These are phyloP conservation scores for Otolemur crassicaudatus DNA, from an alignment of 2,797 vertebrate species.

Conservation along the genomic window DNA sequence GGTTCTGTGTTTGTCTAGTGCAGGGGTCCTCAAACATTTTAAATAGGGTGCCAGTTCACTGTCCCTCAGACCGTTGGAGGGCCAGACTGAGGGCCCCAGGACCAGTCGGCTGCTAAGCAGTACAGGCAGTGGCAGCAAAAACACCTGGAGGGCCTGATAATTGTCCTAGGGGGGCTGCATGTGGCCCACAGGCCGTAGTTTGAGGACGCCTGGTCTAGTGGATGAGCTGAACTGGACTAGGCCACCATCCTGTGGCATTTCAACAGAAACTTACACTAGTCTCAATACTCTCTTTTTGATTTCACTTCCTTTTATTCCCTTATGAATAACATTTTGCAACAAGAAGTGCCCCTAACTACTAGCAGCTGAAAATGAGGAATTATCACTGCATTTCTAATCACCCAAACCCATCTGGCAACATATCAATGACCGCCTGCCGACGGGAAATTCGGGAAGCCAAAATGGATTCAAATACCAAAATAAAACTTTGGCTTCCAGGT, in stretches of 20 bases:
- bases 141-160: too few relatives aligned
- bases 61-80: too few relatives aligned
- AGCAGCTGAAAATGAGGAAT: neutral
- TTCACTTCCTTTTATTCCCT: neutral
- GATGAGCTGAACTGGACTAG: rapidly evolving
- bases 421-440: neutral
- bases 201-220: too few relatives aligned
- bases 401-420: neutral
- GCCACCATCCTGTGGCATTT: rapidly evolving
- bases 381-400: neutral
- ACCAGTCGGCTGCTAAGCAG: too few relatives aligned
- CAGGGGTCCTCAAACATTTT: too few relatives aligned
- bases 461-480: neutral
- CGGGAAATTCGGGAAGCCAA: neutral
- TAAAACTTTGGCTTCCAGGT: neutral
- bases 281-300: neutral
- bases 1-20: rapidly evolving
- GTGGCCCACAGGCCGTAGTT: too few relatives aligned
- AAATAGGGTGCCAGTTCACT: too few relatives aligned
- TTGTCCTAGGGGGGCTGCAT: too few relatives aligned
- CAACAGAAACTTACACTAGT: neutral
- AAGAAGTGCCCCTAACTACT: neutral
- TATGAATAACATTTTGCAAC: neutral
- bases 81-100: too few relatives aligned
- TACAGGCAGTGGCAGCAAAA: too few relatives aligned